These are phyloP conservation scores for Porites evermanni DNA, from an alignment of 92 coral and sea anemone genomes.

Conservation along the genomic window DNA sequence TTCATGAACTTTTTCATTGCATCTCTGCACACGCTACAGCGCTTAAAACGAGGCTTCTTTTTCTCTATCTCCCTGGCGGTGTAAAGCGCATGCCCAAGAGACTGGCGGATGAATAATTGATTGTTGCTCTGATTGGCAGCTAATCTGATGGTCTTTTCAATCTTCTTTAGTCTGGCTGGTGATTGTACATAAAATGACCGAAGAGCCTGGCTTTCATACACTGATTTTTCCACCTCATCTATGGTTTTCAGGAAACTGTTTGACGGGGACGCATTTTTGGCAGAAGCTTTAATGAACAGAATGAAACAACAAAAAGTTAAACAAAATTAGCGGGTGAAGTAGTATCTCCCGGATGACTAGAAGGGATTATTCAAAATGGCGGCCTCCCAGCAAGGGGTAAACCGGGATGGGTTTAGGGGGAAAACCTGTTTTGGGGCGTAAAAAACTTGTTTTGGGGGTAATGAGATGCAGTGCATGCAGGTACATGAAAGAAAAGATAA, in stretches of 20 bases:
- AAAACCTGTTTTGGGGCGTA: no score
- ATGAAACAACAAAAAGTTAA: no score
- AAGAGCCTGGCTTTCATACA: constrained; percentile 57
- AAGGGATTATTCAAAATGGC: no score
- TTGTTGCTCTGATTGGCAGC: constrained; percentile 48
- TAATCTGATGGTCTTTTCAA: constrained; percentile 38
- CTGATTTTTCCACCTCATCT: constrained; percentile 68
- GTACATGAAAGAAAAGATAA: no score
- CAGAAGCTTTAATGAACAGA: not conserved
- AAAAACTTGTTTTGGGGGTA: no score
- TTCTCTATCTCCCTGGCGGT: constrained; percentile 43
- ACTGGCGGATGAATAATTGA: constrained; percentile 60
- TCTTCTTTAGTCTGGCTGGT: constrained; percentile 26
- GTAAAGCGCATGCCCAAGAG: constrained; percentile 65
- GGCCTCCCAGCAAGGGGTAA: no score
- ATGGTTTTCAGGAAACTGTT: constrained; percentile 64
- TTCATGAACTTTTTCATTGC: constrained; percentile 55
- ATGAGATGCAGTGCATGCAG: no score
- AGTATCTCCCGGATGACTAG: no score
- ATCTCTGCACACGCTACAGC: constrained; percentile 22
- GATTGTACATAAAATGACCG: constrained; percentile 29
- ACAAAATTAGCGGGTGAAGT: not conserved
- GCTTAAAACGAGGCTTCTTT: constrained; percentile 32
- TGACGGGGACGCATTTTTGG: constrained; percentile 26
- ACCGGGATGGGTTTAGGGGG: no score